phyloP scores from a whole-genome alignment of 2,113 vertebrate genomes.

The Callopanchax toddi region DNA sequence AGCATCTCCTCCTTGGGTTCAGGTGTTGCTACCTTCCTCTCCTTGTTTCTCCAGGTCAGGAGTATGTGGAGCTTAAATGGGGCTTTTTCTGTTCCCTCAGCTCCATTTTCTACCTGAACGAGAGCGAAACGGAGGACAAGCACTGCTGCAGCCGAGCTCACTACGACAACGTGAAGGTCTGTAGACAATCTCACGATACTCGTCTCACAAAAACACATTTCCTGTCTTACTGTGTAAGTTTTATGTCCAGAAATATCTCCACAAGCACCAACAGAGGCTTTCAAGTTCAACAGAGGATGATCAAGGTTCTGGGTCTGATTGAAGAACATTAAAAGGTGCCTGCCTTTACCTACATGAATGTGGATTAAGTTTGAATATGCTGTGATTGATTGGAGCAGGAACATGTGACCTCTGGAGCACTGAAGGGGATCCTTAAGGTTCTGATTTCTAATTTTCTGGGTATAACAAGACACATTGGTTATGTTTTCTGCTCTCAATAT shows the following conservation, averaged over 20 bases:
- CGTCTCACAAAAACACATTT: neutral
- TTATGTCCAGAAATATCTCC: conserved; percentile 61
- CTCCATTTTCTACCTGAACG: conserved; percentile 49
- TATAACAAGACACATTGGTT: no score
- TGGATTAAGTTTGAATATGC: neutral
- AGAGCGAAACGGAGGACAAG: conserved; percentile 13
- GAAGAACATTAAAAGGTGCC: neutral
- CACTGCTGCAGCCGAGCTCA: conserved; percentile 64
- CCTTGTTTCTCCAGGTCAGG: conserved; percentile 58
- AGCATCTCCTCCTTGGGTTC: no score
- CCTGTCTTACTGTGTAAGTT: no score
- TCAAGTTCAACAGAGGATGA: neutral
- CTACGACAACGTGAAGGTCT: conserved; percentile 61
- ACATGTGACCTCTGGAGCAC: neutral
- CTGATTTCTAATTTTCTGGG: neutral
- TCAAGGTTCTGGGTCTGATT: neutral
- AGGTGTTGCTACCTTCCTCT: neutral
- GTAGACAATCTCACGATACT: neutral
- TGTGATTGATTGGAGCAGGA: neutral
- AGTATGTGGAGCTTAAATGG: conserved; percentile 75
- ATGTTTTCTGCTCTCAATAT: no score
- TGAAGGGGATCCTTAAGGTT: neutral
- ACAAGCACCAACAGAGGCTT: conserved; percentile 22
- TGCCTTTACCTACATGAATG: neutral
- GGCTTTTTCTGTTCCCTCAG: conserved; percentile 80